A percentile compares a stretch with the other conserved stretches of the same genome.
phyloP scores from a whole-genome alignment of 1,140 invertebrate genomes.

The Tribolium castaneum region DNA sequence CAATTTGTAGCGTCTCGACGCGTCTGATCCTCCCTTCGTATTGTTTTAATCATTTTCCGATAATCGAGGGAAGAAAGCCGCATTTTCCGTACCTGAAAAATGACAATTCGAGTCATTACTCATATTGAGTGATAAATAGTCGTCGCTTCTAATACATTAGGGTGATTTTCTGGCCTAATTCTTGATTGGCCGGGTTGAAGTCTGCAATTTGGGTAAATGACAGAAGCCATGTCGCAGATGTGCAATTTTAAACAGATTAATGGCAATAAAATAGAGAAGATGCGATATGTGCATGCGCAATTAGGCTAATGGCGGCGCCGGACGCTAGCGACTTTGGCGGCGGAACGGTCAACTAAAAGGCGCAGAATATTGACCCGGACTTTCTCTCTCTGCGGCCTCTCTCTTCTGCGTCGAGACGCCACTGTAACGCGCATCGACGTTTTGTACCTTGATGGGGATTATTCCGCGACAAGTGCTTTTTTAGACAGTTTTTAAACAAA shows the following conservation, averaged over 20 bases:
- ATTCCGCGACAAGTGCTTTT: too few relatives aligned
- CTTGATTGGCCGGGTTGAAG: slow-evolving; percentile 9
- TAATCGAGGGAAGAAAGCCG: slow-evolving; percentile 29
- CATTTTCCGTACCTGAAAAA: slow-evolving; percentile 21
- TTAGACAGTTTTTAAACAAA: too few relatives aligned
- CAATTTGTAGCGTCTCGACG: too few relatives aligned
- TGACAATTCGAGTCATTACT: slow-evolving; percentile 43
- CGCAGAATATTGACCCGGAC: slow-evolving; percentile 53
- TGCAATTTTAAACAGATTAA: slow-evolving; percentile 51
- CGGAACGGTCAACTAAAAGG: slow-evolving; percentile 48
- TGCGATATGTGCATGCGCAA: slow-evolving; percentile 47
- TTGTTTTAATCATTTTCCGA: slow-evolving; percentile 46
- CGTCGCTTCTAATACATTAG: not conserved
- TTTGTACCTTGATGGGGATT: slow-evolving; percentile 11
- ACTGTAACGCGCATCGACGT: slow-evolving; percentile 47
- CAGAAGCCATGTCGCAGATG: slow-evolving; percentile 47
- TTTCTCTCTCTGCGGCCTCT: slow-evolving; percentile 36
- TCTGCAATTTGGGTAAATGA: slow-evolving; percentile 43
- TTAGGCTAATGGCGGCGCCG: slow-evolving; percentile 43
- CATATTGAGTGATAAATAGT: slow-evolving; percentile 42
- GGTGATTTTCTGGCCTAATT: not conserved
- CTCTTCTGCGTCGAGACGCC: slow-evolving; percentile 44
- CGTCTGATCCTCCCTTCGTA: not conserved
- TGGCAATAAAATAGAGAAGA: slow-evolving; percentile 50
- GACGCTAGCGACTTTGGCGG: slow-evolving; percentile 53